Evolutionary conservation across 2,888 invertebrate genomes (phyloP).

Genomic region (Caradrina kadenii): DNA sequence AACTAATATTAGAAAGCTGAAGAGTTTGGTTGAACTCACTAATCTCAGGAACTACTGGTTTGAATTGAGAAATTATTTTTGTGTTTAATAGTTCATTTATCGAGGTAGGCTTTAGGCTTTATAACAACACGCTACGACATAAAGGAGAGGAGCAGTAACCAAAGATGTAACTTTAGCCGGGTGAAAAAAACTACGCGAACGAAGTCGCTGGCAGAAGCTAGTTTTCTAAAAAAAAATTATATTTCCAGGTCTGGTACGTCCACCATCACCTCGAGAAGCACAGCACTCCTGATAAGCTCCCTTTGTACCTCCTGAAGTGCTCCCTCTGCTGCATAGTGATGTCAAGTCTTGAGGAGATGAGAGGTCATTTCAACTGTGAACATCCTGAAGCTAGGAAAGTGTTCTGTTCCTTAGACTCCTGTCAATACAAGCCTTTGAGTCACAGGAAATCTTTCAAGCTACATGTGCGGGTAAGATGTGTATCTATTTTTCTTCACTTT

Average conservation of each 20-base stretch:
- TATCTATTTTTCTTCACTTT: background rate
- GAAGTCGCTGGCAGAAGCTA: too few relatives aligned
- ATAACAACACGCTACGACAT: too few relatives aligned
- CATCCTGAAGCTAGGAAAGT: constrained; percentile 84
- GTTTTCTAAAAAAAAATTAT: too few relatives aligned
- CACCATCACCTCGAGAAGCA: constrained; percentile 83
- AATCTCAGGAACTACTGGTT: too few relatives aligned
- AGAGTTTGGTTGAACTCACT: too few relatives aligned
- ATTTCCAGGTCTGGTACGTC: constrained; percentile 81
- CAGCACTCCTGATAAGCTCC: constrained; percentile 54
- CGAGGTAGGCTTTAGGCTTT: too few relatives aligned
- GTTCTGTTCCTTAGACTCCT: constrained; percentile 82
- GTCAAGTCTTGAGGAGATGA: constrained; percentile 77
- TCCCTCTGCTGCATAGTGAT: constrained; percentile 80
- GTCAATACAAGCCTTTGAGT: constrained; percentile 83
- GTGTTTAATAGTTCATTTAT: too few relatives aligned
- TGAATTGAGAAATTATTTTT: too few relatives aligned
- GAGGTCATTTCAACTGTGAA: constrained; percentile 77
- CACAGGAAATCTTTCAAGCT: constrained; percentile 84
- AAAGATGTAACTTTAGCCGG: too few relatives aligned
- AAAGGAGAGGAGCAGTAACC: too few relatives aligned
- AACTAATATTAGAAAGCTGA: too few relatives aligned
- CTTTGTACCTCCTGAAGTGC: constrained; percentile 81
- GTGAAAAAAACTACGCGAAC: too few relatives aligned
- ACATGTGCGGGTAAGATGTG: constrained; percentile 81